Evolutionary conservation across 1,140 invertebrate species (phyloP).

Genomic region (Dinothrombium tinctorium): DNA sequence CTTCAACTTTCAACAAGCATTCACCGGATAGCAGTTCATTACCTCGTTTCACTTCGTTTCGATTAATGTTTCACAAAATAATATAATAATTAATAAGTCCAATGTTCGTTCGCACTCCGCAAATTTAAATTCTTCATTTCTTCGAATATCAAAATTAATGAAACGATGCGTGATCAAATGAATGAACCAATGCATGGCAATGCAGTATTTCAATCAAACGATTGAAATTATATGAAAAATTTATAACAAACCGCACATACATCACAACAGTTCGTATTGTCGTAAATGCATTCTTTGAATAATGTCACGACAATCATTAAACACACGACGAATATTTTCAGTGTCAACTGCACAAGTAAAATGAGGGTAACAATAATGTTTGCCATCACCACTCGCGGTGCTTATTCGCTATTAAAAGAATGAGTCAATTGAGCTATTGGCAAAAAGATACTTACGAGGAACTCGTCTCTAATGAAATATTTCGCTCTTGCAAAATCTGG

Average conservation of each 20-base stretch:
- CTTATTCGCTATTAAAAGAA: constrained; percentile 64
- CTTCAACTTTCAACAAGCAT: too few relatives aligned
- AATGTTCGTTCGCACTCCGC: too few relatives aligned
- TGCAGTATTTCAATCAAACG: too few relatives aligned
- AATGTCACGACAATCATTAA: constrained; percentile 99
- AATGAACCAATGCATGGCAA: too few relatives aligned
- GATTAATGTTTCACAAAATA: too few relatives aligned
- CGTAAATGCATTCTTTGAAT: constrained; percentile 99
- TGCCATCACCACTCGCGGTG: constrained; percentile 87
- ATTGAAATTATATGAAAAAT: too few relatives aligned
- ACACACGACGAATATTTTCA: constrained; percentile 98
- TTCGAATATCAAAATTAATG: too few relatives aligned
- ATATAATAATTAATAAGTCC: too few relatives aligned
- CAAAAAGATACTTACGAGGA: constrained; percentile 42
- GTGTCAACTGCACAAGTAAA: constrained; percentile 99
- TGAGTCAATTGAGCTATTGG: not conserved
- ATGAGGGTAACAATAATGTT: constrained; percentile 99
- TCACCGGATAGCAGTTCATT: too few relatives aligned
- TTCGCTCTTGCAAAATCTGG: constrained; percentile 90
- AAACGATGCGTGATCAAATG: too few relatives aligned
- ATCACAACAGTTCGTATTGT: constrained; percentile 97
- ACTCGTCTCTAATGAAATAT: constrained; percentile 99
- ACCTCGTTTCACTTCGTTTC: too few relatives aligned
- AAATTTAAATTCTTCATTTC: too few relatives aligned
- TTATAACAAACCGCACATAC: constrained; percentile 1